A percentile compares a stretch with the other conserved stretches of the same genome.
Evolutionary conservation across 2,113 vertebrate genomes (phyloP).

Genomic region (Limanda limanda): DNA sequence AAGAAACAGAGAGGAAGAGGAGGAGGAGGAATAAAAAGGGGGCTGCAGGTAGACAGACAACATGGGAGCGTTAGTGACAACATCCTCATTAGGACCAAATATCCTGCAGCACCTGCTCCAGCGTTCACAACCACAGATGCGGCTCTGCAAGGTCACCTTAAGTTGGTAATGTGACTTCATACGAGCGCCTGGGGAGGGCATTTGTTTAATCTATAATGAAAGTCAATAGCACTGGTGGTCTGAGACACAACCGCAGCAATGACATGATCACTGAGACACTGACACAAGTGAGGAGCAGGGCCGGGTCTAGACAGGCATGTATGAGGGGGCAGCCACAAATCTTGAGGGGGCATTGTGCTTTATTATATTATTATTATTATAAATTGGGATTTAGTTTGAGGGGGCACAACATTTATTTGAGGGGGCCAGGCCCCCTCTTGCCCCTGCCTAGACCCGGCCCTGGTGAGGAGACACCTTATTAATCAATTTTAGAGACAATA

Average conservation of each 20-base stretch:
- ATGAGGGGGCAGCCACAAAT: too few relatives aligned
- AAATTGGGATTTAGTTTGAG: too few relatives aligned
- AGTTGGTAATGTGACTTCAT: not conserved
- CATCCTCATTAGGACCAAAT: slow-evolving; percentile 19
- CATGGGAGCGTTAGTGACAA: not conserved
- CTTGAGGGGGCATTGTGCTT: too few relatives aligned
- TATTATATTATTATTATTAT: too few relatives aligned
- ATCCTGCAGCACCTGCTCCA: slow-evolving; percentile 10
- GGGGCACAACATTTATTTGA: too few relatives aligned
- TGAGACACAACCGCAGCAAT: not conserved
- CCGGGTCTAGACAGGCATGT: too few relatives aligned
- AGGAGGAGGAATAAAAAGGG: not conserved
- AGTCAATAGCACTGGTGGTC: not conserved
- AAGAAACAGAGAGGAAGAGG: slow-evolving; percentile 3
- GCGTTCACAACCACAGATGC: not conserved
- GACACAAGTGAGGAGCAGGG: not conserved
- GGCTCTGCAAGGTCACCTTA: slow-evolving; percentile 14
- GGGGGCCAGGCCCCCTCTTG: too few relatives aligned
- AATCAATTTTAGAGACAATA: not conserved
- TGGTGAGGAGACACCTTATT: not conserved
- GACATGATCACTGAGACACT: not conserved
- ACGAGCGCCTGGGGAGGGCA: not conserved
- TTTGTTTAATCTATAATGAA: not conserved
- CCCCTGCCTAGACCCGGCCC: too few relatives aligned
- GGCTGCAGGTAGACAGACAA: not conserved